These are phyloP conservation scores for Porphyrio hochstetteri DNA, from an alignment of 2,113 vertebrate genomes.

Conservation along the genomic window DNA sequence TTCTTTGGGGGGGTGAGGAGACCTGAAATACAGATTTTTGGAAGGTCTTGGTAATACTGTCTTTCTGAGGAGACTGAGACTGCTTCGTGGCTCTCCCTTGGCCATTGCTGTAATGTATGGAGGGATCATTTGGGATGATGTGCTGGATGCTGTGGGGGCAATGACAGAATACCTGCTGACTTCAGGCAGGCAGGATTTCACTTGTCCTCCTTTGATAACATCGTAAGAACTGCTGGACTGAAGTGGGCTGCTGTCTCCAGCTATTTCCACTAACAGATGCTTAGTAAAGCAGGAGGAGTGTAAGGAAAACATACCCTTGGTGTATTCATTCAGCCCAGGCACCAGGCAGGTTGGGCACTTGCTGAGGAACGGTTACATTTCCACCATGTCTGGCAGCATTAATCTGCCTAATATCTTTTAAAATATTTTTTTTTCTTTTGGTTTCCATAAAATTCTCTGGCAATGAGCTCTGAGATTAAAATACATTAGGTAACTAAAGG, in stretches of 20 bases:
- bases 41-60: neutral
- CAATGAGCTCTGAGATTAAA: neutral
- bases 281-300: neutral
- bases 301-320: neutral
- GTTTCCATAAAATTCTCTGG: neutral
- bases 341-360: neutral
- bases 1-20: neutral
- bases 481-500: neutral
- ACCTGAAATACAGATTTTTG: neutral
- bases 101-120: neutral
- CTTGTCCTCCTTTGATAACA: neutral
- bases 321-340: neutral
- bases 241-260: neutral
- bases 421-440: neutral
- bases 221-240: neutral
- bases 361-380: neutral
- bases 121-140: neutral
- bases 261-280: neutral
- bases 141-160: neutral
- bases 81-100: neutral
- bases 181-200: neutral
- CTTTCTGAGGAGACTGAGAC: neutral
- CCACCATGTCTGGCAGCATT: neutral
- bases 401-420: neutral
- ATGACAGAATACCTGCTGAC: neutral